A percentile compares a stretch with the other conserved stretches of the same genome.
Evolutionary conservation across 2,113 vertebrate species (phyloP).

Genomic region (Spea bombifrons): DNA sequence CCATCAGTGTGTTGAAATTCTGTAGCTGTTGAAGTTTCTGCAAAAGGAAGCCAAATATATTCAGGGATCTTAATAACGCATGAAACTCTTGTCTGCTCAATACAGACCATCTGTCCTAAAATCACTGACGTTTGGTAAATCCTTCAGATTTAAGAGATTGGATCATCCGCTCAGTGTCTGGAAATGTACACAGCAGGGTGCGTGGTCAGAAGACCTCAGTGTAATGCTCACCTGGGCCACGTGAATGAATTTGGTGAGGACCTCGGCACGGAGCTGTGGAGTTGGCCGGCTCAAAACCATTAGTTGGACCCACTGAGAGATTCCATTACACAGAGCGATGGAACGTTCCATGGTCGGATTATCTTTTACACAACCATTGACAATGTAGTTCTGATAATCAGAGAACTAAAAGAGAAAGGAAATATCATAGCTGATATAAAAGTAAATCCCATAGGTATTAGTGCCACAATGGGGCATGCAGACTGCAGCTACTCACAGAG

Average conservation of each 20-base stretch:
- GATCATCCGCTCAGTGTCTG: background rate
- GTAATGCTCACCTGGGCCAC: conserved; percentile 81
- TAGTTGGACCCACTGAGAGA: conserved; percentile 95
- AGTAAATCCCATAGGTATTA: no score
- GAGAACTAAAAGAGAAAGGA: conserved; percentile 70
- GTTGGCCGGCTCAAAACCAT: conserved; percentile 95
- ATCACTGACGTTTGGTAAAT: no score
- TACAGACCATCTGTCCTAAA: no score
- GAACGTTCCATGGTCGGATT: conserved; percentile 93
- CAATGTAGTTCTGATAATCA: conserved; percentile 91
- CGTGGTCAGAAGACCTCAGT: background rate
- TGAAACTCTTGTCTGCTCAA: no score
- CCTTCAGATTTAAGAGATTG: no score
- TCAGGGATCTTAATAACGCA: no score
- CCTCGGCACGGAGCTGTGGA: conserved; percentile 88
- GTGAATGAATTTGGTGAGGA: conserved; percentile 93
- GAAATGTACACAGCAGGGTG: background rate
- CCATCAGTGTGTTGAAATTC: conserved; percentile 97
- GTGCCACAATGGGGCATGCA: no score
- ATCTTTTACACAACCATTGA: conserved; percentile 88
- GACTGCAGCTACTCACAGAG: conserved; percentile 70
- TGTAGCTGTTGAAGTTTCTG: conserved; percentile 88
- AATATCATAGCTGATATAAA: background rate
- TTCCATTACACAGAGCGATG: conserved; percentile 88
- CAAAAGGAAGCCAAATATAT: background rate